Conservation (phyloP, 2,888 invertebrate genomes). For the Apamea anceps region DNA sequence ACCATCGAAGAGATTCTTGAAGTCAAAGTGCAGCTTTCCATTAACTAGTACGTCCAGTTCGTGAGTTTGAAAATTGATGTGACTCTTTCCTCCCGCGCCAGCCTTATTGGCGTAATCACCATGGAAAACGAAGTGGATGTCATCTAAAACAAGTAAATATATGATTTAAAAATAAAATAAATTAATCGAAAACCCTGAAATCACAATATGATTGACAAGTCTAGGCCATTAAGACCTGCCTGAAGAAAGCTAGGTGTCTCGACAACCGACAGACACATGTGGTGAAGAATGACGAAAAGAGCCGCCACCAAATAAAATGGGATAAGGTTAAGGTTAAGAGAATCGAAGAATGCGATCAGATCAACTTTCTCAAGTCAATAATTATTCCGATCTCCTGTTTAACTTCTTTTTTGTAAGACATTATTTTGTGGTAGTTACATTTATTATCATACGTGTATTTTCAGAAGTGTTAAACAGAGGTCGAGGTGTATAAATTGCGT, state of each 20-base stretch:
- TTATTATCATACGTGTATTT: neutral
- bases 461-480: neutral
- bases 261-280: too few relatives aligned
- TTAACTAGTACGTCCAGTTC: neutral
- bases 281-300: too few relatives aligned
- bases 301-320: too few relatives aligned
- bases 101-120: slow-evolving; percentile 8
- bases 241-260: too few relatives aligned
- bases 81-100: neutral
- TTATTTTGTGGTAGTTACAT: neutral
- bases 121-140: slow-evolving; percentile 7
- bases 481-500: neutral
- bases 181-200: neutral
- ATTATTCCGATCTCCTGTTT: neutral
- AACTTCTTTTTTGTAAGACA: too few relatives aligned
- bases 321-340: neutral
- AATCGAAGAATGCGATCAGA: neutral
- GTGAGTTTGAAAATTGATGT: slow-evolving; percentile 29
- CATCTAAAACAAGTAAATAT: slow-evolving; percentile 25
- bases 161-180: neutral
- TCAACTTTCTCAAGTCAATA: neutral
- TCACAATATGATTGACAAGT: too few relatives aligned
- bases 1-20: slow-evolving; percentile 46
- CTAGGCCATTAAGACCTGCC: neutral
- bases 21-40: slow-evolving; percentile 35